Evolutionary conservation across 2,797 vertebrate species (phyloP), one percentile per base, ranked within the genome.

Genomic region (Micromesistius poutassou): DNA sequence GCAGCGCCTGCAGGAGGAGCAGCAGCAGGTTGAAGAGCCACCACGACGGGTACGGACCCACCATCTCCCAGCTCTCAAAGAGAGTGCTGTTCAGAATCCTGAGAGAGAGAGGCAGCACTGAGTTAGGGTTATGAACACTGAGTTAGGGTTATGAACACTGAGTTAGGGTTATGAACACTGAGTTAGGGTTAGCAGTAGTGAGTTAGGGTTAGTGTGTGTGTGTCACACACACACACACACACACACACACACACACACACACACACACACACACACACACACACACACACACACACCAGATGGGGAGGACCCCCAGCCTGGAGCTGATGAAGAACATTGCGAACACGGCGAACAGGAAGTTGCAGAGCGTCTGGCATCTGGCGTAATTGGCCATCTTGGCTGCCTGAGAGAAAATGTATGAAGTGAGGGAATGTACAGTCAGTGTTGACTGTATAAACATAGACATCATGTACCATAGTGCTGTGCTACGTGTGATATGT

Each of bases 381-480:
- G 96, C 96, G 74, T 99, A 99, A 91, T 98, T 98, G 85, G 97
- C 96, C 97, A 99, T 98, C 96, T 99, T 99, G 87, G 97, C 96
- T 93, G 96, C 97, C 98, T 99, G 85, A n/a, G 84, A 92, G 84
- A 50, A 85, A 77, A 75, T 42, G 12, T 78, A 74, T 38, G 72
- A 31, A 72, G 8, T 72, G 35, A 50, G 5, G 33, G 28, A n/a
- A n/a, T n/a, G n/a, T n/a, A 62, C 50, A 1, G n/a, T 62, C 55
- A 62, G 22, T 25, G 1, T 62, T 22, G 55, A 62, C 55, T 62
- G 55, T 22, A 62, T 25, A 9, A 62, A n/a, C 6, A 22, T 50
- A 19, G 22, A 50, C 22, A 62, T n/a, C 5, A 62, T 0, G 22
- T 62, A 62, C 40, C 46, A 42, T 16, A 42, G 40, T 4, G 9